Evolutionary conservation across 2,888 invertebrate genomes (phyloP).

Genomic region (Eremobia ochroleuca): DNA sequence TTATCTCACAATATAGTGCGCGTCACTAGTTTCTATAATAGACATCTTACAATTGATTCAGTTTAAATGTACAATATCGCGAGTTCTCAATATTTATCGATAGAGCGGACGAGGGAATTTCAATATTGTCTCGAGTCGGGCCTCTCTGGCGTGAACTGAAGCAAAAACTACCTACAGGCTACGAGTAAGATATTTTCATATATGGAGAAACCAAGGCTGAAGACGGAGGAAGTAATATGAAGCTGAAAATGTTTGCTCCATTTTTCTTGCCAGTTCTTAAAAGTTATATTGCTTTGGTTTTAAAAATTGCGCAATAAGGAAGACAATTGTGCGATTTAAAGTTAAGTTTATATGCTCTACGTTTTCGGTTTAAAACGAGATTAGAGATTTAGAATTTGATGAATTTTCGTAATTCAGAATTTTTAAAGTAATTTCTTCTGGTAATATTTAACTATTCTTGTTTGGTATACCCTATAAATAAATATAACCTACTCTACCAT

Average conservation of each 20-base stretch:
- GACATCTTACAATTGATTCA: constrained; percentile 21
- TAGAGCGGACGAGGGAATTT: constrained; percentile 61
- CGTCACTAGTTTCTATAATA: constrained; percentile 10
- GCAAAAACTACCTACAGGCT: constrained; percentile 70
- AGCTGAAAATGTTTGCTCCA: constrained; percentile 61
- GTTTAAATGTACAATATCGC: constrained; percentile 46
- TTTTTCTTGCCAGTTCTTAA: constrained; percentile 62
- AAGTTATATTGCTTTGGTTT: constrained; percentile 51
- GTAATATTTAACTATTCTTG: not conserved
- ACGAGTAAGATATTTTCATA: constrained; percentile 78
- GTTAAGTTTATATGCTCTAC: not conserved
- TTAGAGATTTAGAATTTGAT: not conserved
- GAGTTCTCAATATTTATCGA: constrained; percentile 61
- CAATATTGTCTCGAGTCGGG: constrained; percentile 67
- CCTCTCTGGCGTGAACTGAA: constrained; percentile 62
- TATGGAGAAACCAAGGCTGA: constrained; percentile 57
- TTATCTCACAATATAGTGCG: not conserved
- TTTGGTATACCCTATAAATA: too few relatives aligned
- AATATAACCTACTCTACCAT: not conserved
- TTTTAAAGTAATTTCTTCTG: not conserved
- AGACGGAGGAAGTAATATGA: constrained; percentile 64
- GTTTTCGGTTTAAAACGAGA: not conserved
- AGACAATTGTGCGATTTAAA: constrained; percentile 28
- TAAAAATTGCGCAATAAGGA: constrained; percentile 45
- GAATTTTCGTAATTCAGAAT: not conserved